These are phyloP conservation scores for Eciton burchellii DNA, from an alignment of 1,140 invertebrate species.

Conservation along the genomic window DNA sequence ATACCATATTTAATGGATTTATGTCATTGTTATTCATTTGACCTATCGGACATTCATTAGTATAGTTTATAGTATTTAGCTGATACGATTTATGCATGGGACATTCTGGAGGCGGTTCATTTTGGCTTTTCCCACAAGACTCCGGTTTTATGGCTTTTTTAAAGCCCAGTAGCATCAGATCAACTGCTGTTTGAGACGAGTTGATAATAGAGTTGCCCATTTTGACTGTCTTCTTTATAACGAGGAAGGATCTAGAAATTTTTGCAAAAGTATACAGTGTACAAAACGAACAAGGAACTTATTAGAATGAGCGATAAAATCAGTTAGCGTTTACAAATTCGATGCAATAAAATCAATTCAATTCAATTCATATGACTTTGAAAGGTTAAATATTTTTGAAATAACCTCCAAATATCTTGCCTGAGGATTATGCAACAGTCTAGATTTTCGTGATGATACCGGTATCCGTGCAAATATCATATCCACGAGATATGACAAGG, in stretches of 20 bases:
- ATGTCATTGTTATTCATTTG: constrained; percentile 87
- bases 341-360: not conserved
- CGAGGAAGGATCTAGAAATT: not conserved
- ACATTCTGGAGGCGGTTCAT: constrained; percentile 89
- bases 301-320: not conserved
- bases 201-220: constrained; percentile 89
- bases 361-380: not conserved
- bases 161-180: constrained; percentile 79
- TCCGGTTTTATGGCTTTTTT: constrained; percentile 57
- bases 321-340: too few species aligned
- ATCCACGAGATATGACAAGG: too few species aligned
- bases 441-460: not conserved
- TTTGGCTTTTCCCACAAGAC: constrained; percentile 73
- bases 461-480: too few species aligned
- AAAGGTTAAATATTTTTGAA: not conserved
- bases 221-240: constrained; percentile 39
- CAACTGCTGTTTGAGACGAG: constrained; percentile 84
- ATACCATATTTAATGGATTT: constrained; percentile 93
- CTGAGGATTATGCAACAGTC: constrained; percentile 62
- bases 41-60: constrained; percentile 89
- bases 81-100: constrained; percentile 89
- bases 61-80: constrained; percentile 66
- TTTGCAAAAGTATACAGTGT: not conserved
- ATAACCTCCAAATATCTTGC: constrained; percentile 59
- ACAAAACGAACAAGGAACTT: too few species aligned